Base-by-base conservation (phyloP, 2,888 invertebrate species). In the Erannis defoliaria region DNA sequence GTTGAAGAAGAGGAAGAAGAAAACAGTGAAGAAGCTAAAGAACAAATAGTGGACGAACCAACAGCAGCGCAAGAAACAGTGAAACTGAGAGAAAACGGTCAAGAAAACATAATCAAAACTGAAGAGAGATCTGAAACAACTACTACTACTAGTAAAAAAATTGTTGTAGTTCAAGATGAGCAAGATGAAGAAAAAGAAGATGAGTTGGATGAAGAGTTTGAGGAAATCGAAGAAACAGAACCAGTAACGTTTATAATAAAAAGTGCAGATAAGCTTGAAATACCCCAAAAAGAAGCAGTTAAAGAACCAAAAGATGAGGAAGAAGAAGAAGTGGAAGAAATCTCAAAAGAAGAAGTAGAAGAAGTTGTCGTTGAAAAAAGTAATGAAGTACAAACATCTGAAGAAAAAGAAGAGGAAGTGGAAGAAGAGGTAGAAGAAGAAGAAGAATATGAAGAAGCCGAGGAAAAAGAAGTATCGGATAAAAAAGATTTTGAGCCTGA, bases 101-200 rank as follows among this genome's bases (percentile, higher is more conserved):
- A 75, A 40, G 67, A 71, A 48, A 75, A 74, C 40, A 68, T 90
- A 43, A 73, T 85, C 2, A 89, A 81, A 66, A 81, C 84, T 35
- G 83, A 87, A 75, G 92, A 91, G 74, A 83, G 75, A 35, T 80
- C 85, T 18, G 88, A 89, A 68, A 80, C 82, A 2, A 84, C 78
- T 10, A 83, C 83, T 5, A 84, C 82, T n/a, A 82, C 84, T 9
- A 78, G 78, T 2, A 86, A 88, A 67, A 89, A 89, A 64, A 84
- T 89, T 5, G 81, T 87, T 0, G 75, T 89, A 14, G 75, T 85
- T 26, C 80, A 90, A 72, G 63, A 71, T 38, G 78, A 82, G 16
- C 78, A 83, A 46, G 77, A 81, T 33, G 72, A 81, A 16, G 78
- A 85, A 61, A 75, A 81, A 48, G 78, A 78, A 63, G 77, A 81